Conservation (phyloP, 2,888 invertebrate genomes). For the Andrena haemorrhoa region DNA sequence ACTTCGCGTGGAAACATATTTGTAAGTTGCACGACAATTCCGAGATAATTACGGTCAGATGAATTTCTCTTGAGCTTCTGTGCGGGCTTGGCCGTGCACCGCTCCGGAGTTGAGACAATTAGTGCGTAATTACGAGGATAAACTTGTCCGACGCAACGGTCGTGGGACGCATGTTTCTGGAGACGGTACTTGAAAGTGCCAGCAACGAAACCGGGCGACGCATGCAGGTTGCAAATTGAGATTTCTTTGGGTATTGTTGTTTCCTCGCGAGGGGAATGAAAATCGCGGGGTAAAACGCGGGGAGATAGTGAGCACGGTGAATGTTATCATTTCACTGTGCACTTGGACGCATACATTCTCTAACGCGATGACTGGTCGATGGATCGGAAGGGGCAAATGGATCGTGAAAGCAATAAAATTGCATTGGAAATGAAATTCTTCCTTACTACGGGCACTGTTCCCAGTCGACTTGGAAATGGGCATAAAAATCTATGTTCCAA, state of each 20-base stretch:
- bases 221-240: neutral
- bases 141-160: constrained; percentile 10
- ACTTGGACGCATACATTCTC: constrained; percentile 24
- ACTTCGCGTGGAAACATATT: constrained; percentile 1
- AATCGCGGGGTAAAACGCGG: neutral
- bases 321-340: constrained; percentile 10
- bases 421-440: constrained; percentile 56
- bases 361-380: constrained; percentile 56
- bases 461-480: constrained; percentile 4
- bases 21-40: constrained; percentile 17
- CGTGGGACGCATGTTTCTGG: neutral
- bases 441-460: constrained; percentile 29
- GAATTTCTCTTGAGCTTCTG: constrained; percentile 21
- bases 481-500: neutral
- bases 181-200: neutral
- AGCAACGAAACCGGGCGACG: neutral
- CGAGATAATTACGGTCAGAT: constrained; percentile 37
- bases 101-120: constrained; percentile 26
- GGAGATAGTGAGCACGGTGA: neutral
- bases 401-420: constrained; percentile 64
- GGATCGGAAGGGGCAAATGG: constrained; percentile 70
- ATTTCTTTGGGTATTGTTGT: neutral
- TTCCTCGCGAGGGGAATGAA: neutral
- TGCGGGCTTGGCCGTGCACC: neutral
- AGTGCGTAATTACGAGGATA: constrained; percentile 34